Conservation (phyloP, 2,797 vertebrate species). For the Mycteria americana region DNA sequence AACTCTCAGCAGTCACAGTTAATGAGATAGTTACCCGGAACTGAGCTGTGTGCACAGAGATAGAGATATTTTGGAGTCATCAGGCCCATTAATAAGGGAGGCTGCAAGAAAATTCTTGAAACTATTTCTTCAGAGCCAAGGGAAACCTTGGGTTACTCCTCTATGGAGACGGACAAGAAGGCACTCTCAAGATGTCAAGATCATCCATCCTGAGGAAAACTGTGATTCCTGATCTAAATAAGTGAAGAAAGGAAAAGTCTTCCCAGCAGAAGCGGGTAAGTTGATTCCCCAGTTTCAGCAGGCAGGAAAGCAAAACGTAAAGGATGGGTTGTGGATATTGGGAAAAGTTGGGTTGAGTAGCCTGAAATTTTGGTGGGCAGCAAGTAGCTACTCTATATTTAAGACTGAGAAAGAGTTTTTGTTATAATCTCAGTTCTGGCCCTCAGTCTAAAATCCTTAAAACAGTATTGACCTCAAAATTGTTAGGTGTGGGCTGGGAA, state of each 20-base stretch:
- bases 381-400: not conserved
- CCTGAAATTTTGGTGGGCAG: not conserved
- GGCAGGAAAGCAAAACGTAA: not conserved
- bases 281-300: not conserved
- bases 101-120: not conserved
- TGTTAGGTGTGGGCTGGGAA: not conserved
- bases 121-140: not conserved
- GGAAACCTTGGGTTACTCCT: not conserved
- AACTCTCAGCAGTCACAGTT: not conserved
- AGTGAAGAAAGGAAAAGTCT: not conserved
- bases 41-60: not conserved
- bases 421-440: not conserved
- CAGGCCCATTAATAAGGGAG: not conserved
- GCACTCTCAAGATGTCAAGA: not conserved
- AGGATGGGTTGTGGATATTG: not conserved
- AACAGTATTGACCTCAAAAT: not conserved
- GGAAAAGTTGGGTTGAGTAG: not conserved
- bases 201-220: not conserved
- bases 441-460: not conserved
- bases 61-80: not conserved
- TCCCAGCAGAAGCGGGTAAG: not conserved
- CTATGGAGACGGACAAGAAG: not conserved
- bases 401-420: not conserved
- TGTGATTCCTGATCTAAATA: not conserved
- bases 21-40: not conserved